These are phyloP conservation scores for Troides oblongomaculatus DNA, from an alignment of 2,888 invertebrate genomes.

Conservation along the genomic window DNA sequence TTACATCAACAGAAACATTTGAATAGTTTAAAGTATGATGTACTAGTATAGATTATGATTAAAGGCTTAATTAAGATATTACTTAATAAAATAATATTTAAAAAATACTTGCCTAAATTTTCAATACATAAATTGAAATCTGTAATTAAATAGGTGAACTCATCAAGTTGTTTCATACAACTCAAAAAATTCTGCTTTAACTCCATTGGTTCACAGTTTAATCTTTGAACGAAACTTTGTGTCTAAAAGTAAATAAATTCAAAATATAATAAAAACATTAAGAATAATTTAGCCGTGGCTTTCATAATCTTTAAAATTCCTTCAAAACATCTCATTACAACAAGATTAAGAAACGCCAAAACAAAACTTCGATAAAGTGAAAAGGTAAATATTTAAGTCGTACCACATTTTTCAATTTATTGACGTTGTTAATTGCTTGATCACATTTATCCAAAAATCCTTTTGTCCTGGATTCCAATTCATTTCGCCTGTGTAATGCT, in stretches of 20 bases:
- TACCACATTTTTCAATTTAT: slow-evolving; percentile 65
- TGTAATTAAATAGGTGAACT: slow-evolving; percentile 65
- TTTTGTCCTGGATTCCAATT: slow-evolving; percentile 61
- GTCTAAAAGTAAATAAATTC: slow-evolving; percentile 44
- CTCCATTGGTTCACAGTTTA: slow-evolving; percentile 65
- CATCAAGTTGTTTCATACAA: slow-evolving; percentile 66
- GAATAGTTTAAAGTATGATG: too few species aligned
- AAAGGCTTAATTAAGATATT: not conserved
- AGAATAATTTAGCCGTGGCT: too few species aligned
- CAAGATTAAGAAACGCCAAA: not conserved
- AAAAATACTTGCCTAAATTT: slow-evolving; percentile 50
- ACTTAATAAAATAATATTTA: not conserved
- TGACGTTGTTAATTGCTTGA: slow-evolving; percentile 54
- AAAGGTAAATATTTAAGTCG: not conserved
- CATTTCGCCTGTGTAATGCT: slow-evolving; percentile 63
- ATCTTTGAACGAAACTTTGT: slow-evolving; percentile 50
- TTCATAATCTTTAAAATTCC: too few species aligned
- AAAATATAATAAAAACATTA: slow-evolving; percentile 6
- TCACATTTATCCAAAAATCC: slow-evolving; percentile 63
- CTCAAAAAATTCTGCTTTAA: slow-evolving; percentile 62
- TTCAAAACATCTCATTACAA: too few species aligned
- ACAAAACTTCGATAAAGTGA: not conserved
- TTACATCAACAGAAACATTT: too few species aligned
- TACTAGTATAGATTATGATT: not conserved
- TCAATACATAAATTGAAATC: slow-evolving; percentile 63